phyloP scores from a whole-genome alignment of 2,888 invertebrate species.

The Vanessa cardui region DNA sequence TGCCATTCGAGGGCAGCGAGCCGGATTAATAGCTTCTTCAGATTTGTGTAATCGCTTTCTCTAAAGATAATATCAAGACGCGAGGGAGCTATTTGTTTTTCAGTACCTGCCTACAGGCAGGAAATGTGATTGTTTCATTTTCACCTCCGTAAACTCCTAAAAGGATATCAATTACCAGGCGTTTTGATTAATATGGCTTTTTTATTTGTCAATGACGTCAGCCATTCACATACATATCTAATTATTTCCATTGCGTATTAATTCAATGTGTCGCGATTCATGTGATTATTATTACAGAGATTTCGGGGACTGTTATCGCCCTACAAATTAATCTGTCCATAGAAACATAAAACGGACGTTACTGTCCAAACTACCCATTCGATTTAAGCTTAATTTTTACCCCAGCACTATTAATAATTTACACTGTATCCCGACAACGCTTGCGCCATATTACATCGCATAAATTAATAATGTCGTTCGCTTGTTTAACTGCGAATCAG shows the following conservation, averaged over 20 bases:
- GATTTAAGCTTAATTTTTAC: constrained; percentile 83
- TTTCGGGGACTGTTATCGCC: constrained; percentile 56
- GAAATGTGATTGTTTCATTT: constrained; percentile 42
- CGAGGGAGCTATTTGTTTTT: constrained; percentile 67
- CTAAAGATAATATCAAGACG: constrained; percentile 79
- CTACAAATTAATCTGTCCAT: constrained; percentile 75
- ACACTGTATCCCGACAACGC: constrained; percentile 79
- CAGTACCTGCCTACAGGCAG: constrained; percentile 47
- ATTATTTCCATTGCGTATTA: constrained; percentile 3
- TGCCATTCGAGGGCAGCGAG: constrained; percentile 82
- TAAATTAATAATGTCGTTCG: constrained; percentile 83
- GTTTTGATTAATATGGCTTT: constrained; percentile 15
- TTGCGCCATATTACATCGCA: constrained; percentile 82
- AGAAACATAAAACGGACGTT: constrained; percentile 77
- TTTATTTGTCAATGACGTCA: background rate
- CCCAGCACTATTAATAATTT: constrained; percentile 83
- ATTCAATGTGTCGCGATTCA: constrained; percentile 24
- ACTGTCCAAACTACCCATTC: constrained; percentile 79
- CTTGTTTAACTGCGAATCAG: constrained; percentile 83
- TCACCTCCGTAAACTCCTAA: constrained; percentile 38
- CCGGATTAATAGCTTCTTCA: constrained; percentile 82
- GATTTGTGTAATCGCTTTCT: constrained; percentile 83
- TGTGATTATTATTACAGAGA: constrained; percentile 45
- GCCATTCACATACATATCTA: background rate
- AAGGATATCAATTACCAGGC: constrained; percentile 8